Conservation (phyloP, 2,888 invertebrate genomes). For the Heliconius charithonia region DNA sequence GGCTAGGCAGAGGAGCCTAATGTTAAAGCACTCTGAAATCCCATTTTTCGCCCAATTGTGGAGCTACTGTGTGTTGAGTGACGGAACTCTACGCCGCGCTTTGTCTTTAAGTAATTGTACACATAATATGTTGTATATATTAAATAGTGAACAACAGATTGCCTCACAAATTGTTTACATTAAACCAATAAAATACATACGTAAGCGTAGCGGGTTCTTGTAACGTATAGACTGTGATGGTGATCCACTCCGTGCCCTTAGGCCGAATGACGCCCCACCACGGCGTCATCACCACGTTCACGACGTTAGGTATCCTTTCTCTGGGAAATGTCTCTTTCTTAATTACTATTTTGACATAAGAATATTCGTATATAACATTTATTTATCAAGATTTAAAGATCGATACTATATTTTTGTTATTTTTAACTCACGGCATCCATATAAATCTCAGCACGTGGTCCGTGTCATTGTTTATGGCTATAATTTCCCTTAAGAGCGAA, state of each 20-base stretch:
- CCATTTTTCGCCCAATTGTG: too few species aligned
- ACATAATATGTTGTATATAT: not conserved
- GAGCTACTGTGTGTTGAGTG: too few species aligned
- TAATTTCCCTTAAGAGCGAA: constrained; percentile 70
- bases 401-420: too few species aligned
- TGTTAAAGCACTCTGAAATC: too few species aligned
- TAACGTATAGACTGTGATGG: constrained; percentile 76
- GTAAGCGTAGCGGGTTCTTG: constrained; percentile 78
- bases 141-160: not conserved
- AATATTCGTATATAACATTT: not conserved
- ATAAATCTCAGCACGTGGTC: constrained; percentile 73
- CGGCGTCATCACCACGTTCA: constrained; percentile 78
- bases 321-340: constrained; percentile 60
- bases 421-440: constrained; percentile 75
- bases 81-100: too few species aligned
- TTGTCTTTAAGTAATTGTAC: too few species aligned
- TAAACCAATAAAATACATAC: constrained; percentile 54
- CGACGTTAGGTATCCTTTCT: constrained; percentile 75
- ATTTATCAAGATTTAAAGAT: not conserved
- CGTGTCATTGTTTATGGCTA: constrained; percentile 74
- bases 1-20: too few species aligned
- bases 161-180: not conserved
- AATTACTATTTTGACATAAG: not conserved
- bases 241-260: constrained; percentile 72
- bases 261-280: constrained; percentile 78